Evolutionary conservation across 2,888 invertebrate species (phyloP), one percentile per base, ranked within the genome.

Genomic region (Ichneumon xanthorius): DNA sequence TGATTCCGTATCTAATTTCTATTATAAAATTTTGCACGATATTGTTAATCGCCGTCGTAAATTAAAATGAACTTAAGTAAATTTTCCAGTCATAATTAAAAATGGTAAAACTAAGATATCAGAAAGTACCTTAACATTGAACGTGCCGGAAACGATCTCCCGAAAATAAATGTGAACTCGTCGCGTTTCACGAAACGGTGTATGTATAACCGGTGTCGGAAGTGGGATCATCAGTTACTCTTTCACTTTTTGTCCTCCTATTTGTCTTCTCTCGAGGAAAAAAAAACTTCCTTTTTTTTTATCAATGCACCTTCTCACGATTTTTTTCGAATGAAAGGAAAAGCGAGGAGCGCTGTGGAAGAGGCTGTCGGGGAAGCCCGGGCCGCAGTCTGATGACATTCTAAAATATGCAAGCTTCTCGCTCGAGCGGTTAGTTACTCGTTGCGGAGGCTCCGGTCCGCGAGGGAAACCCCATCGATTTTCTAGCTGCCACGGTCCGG

Each of bases 381-480:
- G 86, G 22, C 58, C 86, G 85, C 86, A 82, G 87, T 86, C 88
- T 89, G 89, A 91, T 90, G 89, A 92, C 89, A 88, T 89, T 89
- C 83, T 92, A 86, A 92, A 91, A 91, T 91, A 91, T 91, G 89
- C 89, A 91, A 87, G 87, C 85, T 82, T 82, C 83, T 73, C 71
- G 71, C 84, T 78, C 84, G 75, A 84, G 86, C 83, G 87, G 88
- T 90, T 88, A 89, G 89, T 89, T 90, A 88, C 86, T 86, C 84
- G 80, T 50, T 81, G 86, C 82, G 73, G 76, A 48, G 45, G 37
- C 75, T 55, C 40, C n/a, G 63, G 16, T 19, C 45, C 45, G 78
- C 40, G 63, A 37, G 45, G 63, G 63, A 72, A 73, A 65, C 82
- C 76, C 80, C 77, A 77, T 80, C 67, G 84, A 80, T 84, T 80